phyloP scores from a whole-genome alignment of 2,113 vertebrate genomes.

The Felis chaus region DNA sequence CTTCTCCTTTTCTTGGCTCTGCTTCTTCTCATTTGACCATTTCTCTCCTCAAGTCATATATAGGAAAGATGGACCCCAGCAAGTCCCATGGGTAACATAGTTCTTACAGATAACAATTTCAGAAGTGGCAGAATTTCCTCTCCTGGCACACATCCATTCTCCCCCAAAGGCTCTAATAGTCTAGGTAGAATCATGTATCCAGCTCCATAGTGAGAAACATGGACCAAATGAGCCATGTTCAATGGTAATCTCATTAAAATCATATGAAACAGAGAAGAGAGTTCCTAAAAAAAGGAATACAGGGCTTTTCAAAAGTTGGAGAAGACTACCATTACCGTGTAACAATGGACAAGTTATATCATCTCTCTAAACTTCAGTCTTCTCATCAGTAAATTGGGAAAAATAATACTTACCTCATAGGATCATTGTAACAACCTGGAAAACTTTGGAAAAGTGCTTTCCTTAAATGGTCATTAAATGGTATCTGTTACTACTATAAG shows the following conservation, averaged over 20 bases:
- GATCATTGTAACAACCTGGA: neutral
- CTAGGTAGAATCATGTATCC: neutral
- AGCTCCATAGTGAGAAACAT: neutral
- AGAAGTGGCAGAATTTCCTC: neutral
- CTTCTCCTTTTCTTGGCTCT: neutral
- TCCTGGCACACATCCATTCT: neutral
- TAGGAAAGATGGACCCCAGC: neutral
- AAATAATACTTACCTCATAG: neutral
- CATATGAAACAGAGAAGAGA: neutral
- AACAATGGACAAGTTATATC: neutral
- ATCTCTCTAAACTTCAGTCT: neutral
- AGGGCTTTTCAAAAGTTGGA: neutral
- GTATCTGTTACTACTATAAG: neutral
- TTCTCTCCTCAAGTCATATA: neutral
- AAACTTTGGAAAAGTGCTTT: neutral
- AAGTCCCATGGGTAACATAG: neutral
- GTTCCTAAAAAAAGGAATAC: neutral
- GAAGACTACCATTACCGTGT: neutral
- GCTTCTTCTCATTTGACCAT: neutral
- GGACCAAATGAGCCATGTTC: no score
- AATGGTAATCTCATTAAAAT: neutral
- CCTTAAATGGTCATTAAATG: neutral
- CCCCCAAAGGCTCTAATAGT: neutral
- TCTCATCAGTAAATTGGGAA: neutral
- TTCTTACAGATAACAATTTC: neutral